These are phyloP conservation scores for Gambelia wislizenii DNA, from an alignment of 2,797 vertebrate species.

Conservation along the genomic window DNA sequence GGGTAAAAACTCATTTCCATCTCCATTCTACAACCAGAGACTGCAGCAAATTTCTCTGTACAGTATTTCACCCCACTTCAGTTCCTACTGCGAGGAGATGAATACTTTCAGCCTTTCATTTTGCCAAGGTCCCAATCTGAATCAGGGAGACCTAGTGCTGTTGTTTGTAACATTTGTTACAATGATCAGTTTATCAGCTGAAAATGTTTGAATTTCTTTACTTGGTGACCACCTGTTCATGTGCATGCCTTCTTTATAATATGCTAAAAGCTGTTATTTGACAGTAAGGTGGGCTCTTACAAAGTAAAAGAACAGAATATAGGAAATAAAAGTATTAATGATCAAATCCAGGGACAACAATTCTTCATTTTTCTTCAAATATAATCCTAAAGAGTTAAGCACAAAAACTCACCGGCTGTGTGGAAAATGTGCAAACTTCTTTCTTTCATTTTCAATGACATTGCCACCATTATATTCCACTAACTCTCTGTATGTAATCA, in stretches of 20 bases:
- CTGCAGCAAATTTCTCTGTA: too few relatives aligned
- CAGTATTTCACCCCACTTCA: too few relatives aligned
- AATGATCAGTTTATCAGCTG: neutral
- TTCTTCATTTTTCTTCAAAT: neutral
- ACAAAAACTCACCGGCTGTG: neutral
- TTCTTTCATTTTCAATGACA: slow-evolving; percentile 1
- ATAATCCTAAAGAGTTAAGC: neutral
- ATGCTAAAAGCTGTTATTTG: neutral
- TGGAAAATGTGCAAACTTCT: neutral
- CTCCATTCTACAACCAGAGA: too few relatives aligned
- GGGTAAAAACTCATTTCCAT: too few relatives aligned
- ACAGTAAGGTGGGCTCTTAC: neutral
- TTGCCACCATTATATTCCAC: neutral
- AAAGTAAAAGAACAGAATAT: neutral
- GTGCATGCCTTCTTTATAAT: neutral
- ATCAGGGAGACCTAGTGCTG: neutral
- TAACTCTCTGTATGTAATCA: slow-evolving; percentile 17
- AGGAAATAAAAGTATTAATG: neutral
- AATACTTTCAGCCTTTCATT: too few relatives aligned
- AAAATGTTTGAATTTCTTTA: neutral
- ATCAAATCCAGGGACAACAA: neutral
- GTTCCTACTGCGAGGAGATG: too few relatives aligned
- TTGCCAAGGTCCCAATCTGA: neutral
- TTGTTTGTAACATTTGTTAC: neutral
- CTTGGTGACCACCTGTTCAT: neutral